Percentiles rank a stretch among this genome's conserved stretches.
phyloP scores from a whole-genome alignment of 2,888 invertebrate genomes.

The Spilosoma lubricipeda region DNA sequence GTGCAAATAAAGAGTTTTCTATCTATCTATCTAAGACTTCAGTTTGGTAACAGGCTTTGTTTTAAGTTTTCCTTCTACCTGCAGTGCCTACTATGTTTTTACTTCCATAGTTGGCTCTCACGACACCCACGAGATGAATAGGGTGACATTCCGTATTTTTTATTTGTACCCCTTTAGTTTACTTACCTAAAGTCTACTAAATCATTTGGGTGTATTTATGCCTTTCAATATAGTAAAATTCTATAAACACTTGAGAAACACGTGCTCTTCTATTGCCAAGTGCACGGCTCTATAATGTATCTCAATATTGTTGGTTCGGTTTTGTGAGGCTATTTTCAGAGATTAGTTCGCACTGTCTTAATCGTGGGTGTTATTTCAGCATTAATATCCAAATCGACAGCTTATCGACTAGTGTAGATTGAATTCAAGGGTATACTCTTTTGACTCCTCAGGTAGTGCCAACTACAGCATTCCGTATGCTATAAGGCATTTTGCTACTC shows the following conservation, averaged over 20 bases:
- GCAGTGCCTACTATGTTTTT: too few species aligned
- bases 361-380: background rate
- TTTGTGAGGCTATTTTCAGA: background rate
- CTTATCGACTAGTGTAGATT: background rate
- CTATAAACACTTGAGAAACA: conserved; percentile 16
- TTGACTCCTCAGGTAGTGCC: background rate
- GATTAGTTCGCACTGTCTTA: background rate
- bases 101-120: too few species aligned
- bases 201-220: conserved; percentile 21
- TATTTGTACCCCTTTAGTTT: too few species aligned
- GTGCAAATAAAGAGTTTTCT: too few species aligned
- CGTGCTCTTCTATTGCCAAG: conserved; percentile 17
- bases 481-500: too few species aligned
- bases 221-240: conserved; percentile 32
- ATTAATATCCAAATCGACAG: background rate
- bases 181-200: too few species aligned
- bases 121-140: too few species aligned
- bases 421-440: background rate
- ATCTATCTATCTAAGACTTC: too few species aligned
- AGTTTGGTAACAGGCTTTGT: too few species aligned
- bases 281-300: conserved; percentile 5
- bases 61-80: too few species aligned
- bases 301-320: conserved; percentile 6
- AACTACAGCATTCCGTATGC: background rate
- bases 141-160: too few species aligned